A percentile compares a stretch with the other conserved stretches of the same genome.
Conservation (phyloP, 2,113 vertebrate genomes). For the Menura novaehollandiae region DNA sequence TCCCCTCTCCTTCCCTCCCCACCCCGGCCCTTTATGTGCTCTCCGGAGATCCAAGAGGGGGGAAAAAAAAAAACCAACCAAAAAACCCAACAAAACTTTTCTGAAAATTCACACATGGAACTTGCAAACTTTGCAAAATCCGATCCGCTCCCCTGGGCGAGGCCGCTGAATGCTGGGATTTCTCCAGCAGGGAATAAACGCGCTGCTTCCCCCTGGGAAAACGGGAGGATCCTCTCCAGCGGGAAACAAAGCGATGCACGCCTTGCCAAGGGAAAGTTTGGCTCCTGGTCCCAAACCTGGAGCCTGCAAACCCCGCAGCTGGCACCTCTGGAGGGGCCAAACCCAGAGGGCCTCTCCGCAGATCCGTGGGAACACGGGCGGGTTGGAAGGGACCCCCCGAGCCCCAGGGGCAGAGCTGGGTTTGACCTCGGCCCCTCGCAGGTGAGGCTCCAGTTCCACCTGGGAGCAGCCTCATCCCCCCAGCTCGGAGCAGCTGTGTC, state of each 20-base stretch:
- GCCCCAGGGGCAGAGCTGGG: no score
- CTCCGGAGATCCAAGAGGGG: background rate
- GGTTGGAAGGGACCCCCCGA: background rate
- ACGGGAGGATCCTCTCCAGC: background rate
- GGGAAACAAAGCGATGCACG: background rate
- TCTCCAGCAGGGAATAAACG: background rate
- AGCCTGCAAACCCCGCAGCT: background rate
- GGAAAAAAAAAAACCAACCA: background rate
- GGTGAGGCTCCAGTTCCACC: no score
- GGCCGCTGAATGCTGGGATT: background rate
- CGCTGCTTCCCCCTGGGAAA: background rate
- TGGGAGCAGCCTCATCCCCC: no score
- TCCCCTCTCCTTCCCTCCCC: background rate
- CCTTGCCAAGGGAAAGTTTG: background rate
- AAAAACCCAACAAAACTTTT: background rate
- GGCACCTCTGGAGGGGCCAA: background rate
- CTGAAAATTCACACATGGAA: background rate
- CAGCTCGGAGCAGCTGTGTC: no score
- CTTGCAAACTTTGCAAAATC: constrained; percentile 5
- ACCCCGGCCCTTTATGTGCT: background rate
- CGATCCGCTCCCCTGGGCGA: constrained; percentile 5
- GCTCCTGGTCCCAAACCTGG: background rate
- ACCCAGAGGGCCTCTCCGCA: background rate
- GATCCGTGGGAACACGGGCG: background rate
- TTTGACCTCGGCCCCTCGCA: no score